phyloP scores from a whole-genome alignment of 2,888 invertebrate species.

The Dexiosoma caninum region DNA sequence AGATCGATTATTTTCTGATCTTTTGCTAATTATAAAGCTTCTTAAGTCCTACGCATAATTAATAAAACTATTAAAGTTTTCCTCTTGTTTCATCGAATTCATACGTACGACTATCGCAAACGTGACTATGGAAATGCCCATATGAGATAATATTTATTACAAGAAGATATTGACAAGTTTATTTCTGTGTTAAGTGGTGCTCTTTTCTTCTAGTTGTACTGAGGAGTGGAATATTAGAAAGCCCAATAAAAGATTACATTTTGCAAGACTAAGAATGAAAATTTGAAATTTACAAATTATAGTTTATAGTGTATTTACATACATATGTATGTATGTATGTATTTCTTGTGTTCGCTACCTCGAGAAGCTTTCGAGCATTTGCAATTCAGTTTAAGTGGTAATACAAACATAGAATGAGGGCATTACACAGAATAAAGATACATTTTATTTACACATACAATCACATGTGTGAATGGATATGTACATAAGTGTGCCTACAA shows the following conservation, averaged over 20 bases:
- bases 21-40: too few relatives aligned
- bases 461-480: too few relatives aligned
- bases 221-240: slow-evolving; percentile 16
- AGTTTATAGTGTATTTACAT: not conserved
- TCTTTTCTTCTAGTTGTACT: slow-evolving; percentile 2
- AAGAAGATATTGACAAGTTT: slow-evolving; percentile 32
- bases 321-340: too few relatives aligned
- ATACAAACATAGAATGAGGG: not conserved
- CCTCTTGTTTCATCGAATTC: too few relatives aligned
- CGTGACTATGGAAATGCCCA: too few relatives aligned
- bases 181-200: not conserved
- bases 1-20: too few relatives aligned
- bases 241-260: not conserved
- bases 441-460: not conserved
- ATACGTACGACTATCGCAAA: too few relatives aligned
- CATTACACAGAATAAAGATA: not conserved
- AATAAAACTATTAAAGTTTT: too few relatives aligned
- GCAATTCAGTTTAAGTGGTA: not conserved
- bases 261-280: not conserved
- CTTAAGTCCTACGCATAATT: too few relatives aligned
- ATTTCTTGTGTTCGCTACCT: not conserved
- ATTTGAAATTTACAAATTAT: not conserved
- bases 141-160: not conserved
- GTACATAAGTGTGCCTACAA: too few relatives aligned
- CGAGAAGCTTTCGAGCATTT: not conserved